Percentiles rank a stretch among this genome's conserved stretches.
phyloP scores from a whole-genome alignment of 64 coral and sea anemone species.

The Hydrozoanthus tunicans region DNA sequence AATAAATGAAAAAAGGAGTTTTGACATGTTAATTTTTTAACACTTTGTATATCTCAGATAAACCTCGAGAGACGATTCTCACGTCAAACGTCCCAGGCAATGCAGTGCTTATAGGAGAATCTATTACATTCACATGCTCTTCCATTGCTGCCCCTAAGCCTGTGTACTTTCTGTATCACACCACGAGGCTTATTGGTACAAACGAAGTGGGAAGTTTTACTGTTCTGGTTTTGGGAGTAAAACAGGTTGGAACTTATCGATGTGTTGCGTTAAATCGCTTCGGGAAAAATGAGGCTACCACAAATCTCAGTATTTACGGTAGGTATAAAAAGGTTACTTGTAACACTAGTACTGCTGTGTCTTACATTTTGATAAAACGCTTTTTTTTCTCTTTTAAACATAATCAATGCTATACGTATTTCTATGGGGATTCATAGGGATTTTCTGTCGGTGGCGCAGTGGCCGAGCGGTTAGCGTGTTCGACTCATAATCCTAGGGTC shows the following conservation, averaged over 20 bases:
- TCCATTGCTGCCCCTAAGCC: conserved; percentile 6
- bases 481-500: too few species aligned
- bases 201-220: background rate
- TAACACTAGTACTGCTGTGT: too few species aligned
- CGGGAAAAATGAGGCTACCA: conserved; percentile 24
- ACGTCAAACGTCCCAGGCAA: background rate
- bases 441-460: too few species aligned
- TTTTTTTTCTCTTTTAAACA: too few species aligned
- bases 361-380: too few species aligned
- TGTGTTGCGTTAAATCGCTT: conserved; percentile 44
- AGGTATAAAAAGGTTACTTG: background rate
- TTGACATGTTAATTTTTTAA: background rate
- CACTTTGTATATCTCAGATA: conserved; percentile 14
- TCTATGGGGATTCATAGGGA: too few species aligned
- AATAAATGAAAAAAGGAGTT: background rate
- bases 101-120: conserved; percentile 34
- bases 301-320: conserved; percentile 14
- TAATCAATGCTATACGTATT: too few species aligned
- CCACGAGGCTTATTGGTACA: background rate
- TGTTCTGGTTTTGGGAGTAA: background rate
- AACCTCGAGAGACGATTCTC: conserved; percentile 14
- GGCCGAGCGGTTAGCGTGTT: too few species aligned
- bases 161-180: background rate
- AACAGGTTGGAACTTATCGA: conserved; percentile 8
- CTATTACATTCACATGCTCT: background rate